Evolutionary conservation across 2,888 invertebrate genomes (phyloP), one percentile per base, ranked within the genome.

Genomic region (Drosophila mettleri): DNA sequence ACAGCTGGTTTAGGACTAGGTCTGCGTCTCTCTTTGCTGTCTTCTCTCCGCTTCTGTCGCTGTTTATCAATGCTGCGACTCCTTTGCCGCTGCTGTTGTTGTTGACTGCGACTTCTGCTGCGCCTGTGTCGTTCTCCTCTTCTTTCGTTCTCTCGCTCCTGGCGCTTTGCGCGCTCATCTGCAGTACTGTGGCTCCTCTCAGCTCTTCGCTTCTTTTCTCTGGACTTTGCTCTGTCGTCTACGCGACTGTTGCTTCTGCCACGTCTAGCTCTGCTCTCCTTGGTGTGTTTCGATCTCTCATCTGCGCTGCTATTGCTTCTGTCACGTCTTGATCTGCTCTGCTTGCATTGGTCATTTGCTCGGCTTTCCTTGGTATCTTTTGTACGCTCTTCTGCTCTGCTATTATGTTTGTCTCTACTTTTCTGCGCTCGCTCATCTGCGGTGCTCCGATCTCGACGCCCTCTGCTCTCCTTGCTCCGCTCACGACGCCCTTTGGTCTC

Each of bases 61-160:
- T 24, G 27, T 10, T 27, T 59, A n/a, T 70, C 53, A 2, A 43
- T 24, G 41, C 60, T 67, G 27, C 51, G 49, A 58, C 55, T 68
- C 20, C 52, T 20, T 14, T 27, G 52, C 9, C 61, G 49, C 1
- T 67, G 16, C n/a, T 49, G 43, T 2, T 20, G 27, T 14, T 31
- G 58, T 9, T 41, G 38, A 52, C 69, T 70, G 18, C 63, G 59
- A 49, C 70, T 74, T n/a, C 38, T 58, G 16, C 61, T 34, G 45
- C 29, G 53, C 31, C 20, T 31, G 33, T n/a, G 2, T 38, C 20
- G 9, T 38, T 45, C 53, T 10, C 38, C 46, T 2, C 22, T 16
- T 31, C 7, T 51, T 3, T 9, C 49, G 10, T 45, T 22, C 7
- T 55, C n/a, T 0, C 38, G 52, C 3, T 63, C 55, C 20, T 20